phyloP scores from a whole-genome alignment of 2,113 vertebrate species.

The Steatornis caripensis region DNA sequence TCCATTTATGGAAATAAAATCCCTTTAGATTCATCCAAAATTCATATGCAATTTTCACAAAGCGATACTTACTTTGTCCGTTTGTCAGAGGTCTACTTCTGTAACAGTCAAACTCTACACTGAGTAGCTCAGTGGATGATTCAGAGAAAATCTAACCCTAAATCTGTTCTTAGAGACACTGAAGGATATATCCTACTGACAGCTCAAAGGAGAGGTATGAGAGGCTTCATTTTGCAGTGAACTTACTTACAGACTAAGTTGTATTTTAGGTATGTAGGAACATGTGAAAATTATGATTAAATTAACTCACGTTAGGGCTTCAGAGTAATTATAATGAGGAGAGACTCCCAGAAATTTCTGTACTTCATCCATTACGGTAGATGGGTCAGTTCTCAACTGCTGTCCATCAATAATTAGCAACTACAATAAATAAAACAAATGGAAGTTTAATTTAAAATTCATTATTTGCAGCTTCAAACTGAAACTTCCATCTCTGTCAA shows the following conservation, averaged over 20 bases:
- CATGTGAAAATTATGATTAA: background rate
- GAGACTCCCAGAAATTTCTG: conserved; percentile 95
- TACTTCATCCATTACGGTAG: conserved; percentile 93
- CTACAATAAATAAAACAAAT: conserved; percentile 64
- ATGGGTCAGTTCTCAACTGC: conserved; percentile 89
- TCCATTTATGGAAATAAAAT: background rate
- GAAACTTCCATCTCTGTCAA: background rate
- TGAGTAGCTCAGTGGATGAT: background rate
- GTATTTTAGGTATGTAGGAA: background rate
- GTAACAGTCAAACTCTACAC: background rate
- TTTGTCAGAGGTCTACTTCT: background rate
- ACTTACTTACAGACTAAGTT: background rate
- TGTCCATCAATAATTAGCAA: conserved; percentile 95
- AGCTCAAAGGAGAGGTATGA: background rate
- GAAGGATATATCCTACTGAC: background rate
- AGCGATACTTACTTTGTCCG: background rate
- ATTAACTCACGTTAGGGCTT: conserved; percentile 90
- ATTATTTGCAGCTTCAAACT: background rate
- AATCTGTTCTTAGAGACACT: background rate
- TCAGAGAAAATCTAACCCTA: background rate
- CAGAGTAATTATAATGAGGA: conserved; percentile 94
- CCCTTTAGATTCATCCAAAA: background rate
- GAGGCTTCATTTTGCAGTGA: background rate
- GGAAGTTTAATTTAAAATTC: background rate
- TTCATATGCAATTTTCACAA: background rate